These are phyloP conservation scores for Dicrostonyx torquatus DNA, from an alignment of 2,797 vertebrate species.

Conservation along the genomic window DNA sequence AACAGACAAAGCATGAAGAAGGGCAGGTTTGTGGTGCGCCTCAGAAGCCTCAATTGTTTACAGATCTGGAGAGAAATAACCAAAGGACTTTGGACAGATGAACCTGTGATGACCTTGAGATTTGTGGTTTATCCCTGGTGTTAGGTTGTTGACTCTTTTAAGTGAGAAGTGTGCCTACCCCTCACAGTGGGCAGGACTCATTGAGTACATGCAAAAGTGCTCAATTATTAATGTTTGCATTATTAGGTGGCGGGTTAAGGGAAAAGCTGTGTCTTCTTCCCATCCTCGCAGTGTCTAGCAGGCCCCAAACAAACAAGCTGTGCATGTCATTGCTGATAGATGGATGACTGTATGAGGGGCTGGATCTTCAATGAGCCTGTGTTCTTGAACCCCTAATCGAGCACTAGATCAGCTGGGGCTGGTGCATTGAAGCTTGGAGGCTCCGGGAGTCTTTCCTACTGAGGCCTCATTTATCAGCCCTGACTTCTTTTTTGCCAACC, in stretches of 20 bases:
- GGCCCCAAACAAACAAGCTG: neutral
- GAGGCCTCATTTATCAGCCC: slow-evolving; percentile 75
- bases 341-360: neutral
- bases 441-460: neutral
- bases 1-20: neutral
- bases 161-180: neutral
- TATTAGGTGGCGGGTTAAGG: neutral
- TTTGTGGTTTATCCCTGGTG: neutral
- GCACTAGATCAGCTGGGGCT: neutral
- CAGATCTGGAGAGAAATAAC: neutral
- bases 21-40: accelerated
- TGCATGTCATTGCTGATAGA: neutral
- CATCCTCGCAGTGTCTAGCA: neutral
- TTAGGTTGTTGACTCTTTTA: slow-evolving; percentile 8
- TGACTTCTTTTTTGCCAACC: slow-evolving; percentile 31
- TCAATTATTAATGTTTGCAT: neutral
- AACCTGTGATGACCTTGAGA: neutral
- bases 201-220: neutral
- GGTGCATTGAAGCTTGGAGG: neutral
- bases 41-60: neutral
- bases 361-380: neutral
- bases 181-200: neutral
- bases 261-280: neutral
- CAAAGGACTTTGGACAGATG: neutral
- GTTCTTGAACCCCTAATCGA: slow-evolving; percentile 49